Conservation (phyloP, 2,113 vertebrate genomes). For the Ameiurus melas region DNA sequence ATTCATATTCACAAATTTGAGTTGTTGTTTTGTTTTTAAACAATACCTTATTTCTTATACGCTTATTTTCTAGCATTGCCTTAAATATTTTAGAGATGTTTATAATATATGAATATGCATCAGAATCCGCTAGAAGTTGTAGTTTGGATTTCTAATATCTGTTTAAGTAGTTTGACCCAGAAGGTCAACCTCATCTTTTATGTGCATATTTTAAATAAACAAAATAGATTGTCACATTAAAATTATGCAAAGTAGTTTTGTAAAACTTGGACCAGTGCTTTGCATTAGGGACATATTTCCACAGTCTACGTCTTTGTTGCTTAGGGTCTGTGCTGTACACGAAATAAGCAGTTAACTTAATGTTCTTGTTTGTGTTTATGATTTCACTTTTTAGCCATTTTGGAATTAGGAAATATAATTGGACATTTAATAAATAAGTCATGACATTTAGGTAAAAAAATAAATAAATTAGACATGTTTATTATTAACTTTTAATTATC, state of each 20-base stretch:
- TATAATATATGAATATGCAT: not conserved
- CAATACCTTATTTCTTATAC: not conserved
- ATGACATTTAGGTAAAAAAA: not conserved
- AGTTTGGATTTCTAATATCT: not conserved
- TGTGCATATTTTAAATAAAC: slow-evolving; percentile 37
- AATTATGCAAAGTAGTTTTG: slow-evolving; percentile 48
- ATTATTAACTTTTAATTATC: slow-evolving; percentile 6
- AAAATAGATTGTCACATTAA: slow-evolving; percentile 45
- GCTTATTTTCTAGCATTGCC: not conserved
- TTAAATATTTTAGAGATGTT: slow-evolving; percentile 3
- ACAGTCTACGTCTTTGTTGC: not conserved
- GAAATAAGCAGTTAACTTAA: not conserved
- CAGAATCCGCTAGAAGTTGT: not conserved
- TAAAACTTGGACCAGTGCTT: slow-evolving; percentile 30
- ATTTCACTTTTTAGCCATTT: not conserved
- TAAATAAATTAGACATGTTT: not conserved
- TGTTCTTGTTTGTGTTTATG: not conserved
- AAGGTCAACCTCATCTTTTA: slow-evolving; percentile 20
- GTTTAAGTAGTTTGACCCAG: slow-evolving; percentile 9
- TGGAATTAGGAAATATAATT: not conserved
- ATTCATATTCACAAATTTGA: not conserved
- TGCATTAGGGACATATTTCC: slow-evolving; percentile 37
- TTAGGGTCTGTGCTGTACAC: not conserved
- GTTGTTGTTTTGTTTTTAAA: not conserved
- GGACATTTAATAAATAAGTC: not conserved